Evolutionary conservation across 2,888 invertebrate genomes (phyloP).

Genomic region (Thysanoteuthis rhombus): DNA sequence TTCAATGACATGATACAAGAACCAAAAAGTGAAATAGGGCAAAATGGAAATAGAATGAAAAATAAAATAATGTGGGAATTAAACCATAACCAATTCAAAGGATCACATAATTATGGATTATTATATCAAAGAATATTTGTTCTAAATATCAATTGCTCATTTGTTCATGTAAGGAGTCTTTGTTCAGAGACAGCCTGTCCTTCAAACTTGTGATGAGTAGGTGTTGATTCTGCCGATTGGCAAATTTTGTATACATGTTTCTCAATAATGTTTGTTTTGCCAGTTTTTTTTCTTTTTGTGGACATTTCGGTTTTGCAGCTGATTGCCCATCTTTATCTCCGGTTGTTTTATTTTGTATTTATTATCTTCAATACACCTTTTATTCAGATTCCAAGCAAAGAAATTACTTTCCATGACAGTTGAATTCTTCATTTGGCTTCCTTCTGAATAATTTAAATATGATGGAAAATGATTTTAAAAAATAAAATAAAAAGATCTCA

Average conservation of each 20-base stretch:
- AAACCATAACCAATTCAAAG: neutral
- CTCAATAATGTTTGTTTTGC: neutral
- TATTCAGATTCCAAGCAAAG: neutral
- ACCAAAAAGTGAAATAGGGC: neutral
- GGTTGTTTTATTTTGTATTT: neutral
- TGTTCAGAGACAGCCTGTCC: neutral
- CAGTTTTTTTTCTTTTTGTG: neutral
- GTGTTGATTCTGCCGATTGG: neutral
- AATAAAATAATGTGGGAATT: neutral
- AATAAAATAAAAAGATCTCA: neutral
- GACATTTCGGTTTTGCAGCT: neutral
- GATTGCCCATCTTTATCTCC: neutral
- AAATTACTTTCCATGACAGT: neutral
- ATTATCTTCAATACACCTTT: neutral
- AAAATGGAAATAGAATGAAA: neutral
- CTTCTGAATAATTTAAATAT: neutral
- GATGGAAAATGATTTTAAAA: neutral
- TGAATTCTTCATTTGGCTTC: conserved; percentile 12
- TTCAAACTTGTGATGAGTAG: neutral
- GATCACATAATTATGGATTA: neutral
- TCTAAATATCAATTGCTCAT: neutral
- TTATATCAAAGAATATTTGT: neutral
- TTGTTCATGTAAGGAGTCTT: neutral
- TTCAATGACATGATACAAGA: neutral
- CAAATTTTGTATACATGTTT: neutral